Evolutionary conservation across 2,797 vertebrate species (phyloP), one percentile per base, ranked within the genome.

Genomic region (Thamnophis elegans): DNA sequence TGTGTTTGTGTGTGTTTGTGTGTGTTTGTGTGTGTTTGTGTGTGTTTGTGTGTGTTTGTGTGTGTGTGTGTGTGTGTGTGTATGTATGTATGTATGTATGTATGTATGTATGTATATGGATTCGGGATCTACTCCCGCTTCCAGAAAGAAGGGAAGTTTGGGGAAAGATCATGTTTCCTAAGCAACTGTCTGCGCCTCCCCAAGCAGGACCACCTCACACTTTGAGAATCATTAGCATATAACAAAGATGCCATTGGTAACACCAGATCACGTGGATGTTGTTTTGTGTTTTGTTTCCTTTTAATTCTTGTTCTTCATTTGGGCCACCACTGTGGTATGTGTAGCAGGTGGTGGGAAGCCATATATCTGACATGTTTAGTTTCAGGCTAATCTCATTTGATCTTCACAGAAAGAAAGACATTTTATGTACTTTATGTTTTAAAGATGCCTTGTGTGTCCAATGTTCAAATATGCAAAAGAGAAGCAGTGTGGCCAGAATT

Each of bases 341-440:
- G 92, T 89, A 96, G 95, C 93, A 94, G 95, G 95, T 93, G 95
- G 93, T 26, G 87, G 95, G 92, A 95, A 95, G 95, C 93, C 92
- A 92, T 93, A 95, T 89, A 95, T 96, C 95, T 94, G 95, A 94
- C 91, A 92, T 92, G 78, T 89, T 93, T 92, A 92, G 93, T 93
- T 93, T 92, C 92, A 93, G 94, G 91, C 87, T 94, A 95, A 95
- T 96, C 94, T 93, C 82, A 94, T 96, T 94, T 90, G 94, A 96
- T 95, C 92, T 95, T 92, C 42, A 92, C 90, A 95, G 88, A 95
- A 91, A 94, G 92, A 94, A 93, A 93, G 91, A 91, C 94, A 92
- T 90, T 95, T 93, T 94, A 94, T 93, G 94, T 92, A 92, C 87
- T 91, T 93, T 95, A 93, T 89, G 88, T 94, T 94, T 94, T 92